Evolutionary conservation across 2,888 invertebrate species (phyloP), one percentile per base, ranked within the genome.

Genomic region (Heliothis peltigera): DNA sequence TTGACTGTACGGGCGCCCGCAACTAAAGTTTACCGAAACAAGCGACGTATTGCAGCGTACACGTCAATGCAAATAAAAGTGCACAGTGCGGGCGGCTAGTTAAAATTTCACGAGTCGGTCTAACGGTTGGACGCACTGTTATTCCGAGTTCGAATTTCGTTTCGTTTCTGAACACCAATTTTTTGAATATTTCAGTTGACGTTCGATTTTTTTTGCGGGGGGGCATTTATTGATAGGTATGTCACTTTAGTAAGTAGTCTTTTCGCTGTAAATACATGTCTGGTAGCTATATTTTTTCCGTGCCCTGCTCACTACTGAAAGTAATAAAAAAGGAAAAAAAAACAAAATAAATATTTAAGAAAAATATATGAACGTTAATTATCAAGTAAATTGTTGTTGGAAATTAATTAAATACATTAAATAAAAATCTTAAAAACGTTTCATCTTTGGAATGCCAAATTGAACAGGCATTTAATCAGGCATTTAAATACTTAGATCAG

Each of bases 71-170:
- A 91, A 92, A 91, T 89, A 91, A 89, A 90, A 90, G 81, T 85
- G 83, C 79, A 77, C 84, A 81, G 79, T 75, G 75, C 73, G 75
- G 70, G 75, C 65, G 70, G 75, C 84, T 88, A 87, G 88, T 91
- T 91, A 91, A 91, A 92, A 87, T 90, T 91, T 89, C 86, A 91
- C 88, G 89, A 89, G 80, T 79, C 84, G 77, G 82, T 76, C 80
- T 75, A 82, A 75, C 81, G 70, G 79, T 76, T 72, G 72, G 61
- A 68, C 70, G 86, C 79, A 77, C 78, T 80, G 84, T 82, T 85
- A 79, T 85, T 84, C 67, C 59, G 58, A 75, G 57, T 81, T 66
- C 63, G 73, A 80, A 82, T 74, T 81, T 75, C 75, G 77, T 75
- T 65, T 44, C 63, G 57, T 77, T 79, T 78, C 70, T 70, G 66